These are phyloP conservation scores for Xenotilapia caudafasciata DNA, from an alignment of 2,113 vertebrate species.

Conservation along the genomic window DNA sequence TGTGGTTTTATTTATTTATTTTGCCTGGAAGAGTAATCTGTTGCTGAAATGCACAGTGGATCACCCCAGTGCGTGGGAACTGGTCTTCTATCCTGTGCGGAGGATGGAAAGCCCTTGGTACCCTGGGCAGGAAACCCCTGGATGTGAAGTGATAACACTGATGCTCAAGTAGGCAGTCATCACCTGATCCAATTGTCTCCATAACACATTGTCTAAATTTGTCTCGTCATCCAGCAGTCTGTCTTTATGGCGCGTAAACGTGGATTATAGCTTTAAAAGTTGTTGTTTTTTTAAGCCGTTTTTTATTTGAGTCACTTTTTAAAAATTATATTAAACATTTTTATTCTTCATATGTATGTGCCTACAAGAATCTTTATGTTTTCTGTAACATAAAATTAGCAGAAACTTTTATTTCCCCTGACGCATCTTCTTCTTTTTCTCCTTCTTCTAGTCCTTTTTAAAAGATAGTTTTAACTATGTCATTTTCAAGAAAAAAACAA, in stretches of 20 bases:
- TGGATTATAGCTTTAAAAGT: neutral
- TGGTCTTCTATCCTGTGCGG: conserved; percentile 31
- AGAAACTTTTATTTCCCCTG: neutral
- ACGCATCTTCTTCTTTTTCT: neutral
- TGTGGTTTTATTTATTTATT: neutral
- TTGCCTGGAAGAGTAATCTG: conserved; percentile 11
- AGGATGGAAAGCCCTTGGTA: conserved; percentile 67
- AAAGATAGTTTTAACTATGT: neutral
- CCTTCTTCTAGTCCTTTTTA: neutral
- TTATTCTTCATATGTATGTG: neutral
- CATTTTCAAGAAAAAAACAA: neutral
- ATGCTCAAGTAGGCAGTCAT: conserved; percentile 47
- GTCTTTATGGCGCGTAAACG: neutral
- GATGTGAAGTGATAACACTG: conserved; percentile 51
- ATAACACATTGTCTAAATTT: neutral
- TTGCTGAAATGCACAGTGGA: conserved; percentile 10
- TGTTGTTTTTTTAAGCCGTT: neutral
- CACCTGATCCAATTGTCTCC: conserved; percentile 34
- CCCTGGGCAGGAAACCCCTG: conserved; percentile 71
- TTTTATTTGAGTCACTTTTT: neutral
- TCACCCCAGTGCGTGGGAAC: conserved; percentile 48
- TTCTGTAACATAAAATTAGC: neutral
- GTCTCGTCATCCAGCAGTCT: neutral
- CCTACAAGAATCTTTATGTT: neutral
- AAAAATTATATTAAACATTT: neutral